These are phyloP conservation scores for Tetragonula carbonaria DNA, from an alignment of 2,888 invertebrate species.

Conservation along the genomic window DNA sequence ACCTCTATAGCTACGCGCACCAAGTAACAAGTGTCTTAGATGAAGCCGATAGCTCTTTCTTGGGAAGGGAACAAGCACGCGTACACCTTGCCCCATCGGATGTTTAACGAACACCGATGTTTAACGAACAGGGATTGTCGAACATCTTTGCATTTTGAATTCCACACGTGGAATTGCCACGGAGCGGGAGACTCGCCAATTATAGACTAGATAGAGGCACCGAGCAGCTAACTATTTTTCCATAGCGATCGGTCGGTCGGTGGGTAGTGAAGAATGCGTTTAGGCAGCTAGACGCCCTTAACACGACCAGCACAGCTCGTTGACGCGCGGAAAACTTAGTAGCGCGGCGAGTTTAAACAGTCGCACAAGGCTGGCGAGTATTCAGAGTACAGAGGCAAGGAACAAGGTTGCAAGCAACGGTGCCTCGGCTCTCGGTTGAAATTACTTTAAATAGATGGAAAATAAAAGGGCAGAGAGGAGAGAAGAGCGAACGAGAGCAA, in stretches of 20 bases:
- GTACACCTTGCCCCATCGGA: no score
- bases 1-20: constrained; percentile 18
- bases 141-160: no score
- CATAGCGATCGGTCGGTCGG: not conserved
- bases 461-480: not conserved
- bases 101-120: not conserved
- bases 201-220: not conserved
- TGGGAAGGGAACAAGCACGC: not conserved
- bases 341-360: constrained; percentile 11
- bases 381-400: not conserved
- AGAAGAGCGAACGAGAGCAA: no score
- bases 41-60: not conserved
- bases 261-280: not conserved
- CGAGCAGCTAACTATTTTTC: not conserved
- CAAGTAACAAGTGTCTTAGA: constrained; percentile 14
- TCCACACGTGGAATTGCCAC: no score
- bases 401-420: not conserved
- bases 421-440: constrained; percentile 1
- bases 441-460: constrained; percentile 22
- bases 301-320: not conserved
- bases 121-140: not conserved
- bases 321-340: not conserved
- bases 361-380: not conserved
- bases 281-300: not conserved
- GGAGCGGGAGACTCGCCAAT: not conserved